Base-by-base conservation (phyloP, 2,888 invertebrate species). In the Tetragonisca angustula region DNA sequence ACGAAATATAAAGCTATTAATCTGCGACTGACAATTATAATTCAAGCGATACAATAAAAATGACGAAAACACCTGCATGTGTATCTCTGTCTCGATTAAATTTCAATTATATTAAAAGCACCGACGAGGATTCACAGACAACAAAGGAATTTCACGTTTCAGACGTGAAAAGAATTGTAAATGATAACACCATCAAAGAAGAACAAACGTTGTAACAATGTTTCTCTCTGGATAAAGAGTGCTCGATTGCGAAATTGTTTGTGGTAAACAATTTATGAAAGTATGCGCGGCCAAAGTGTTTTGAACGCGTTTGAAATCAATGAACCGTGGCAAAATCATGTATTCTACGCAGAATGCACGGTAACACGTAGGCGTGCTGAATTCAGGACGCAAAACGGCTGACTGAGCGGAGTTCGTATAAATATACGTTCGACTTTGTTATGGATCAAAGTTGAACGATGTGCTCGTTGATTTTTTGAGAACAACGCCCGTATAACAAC, bases 371-470 rank as follows among this genome's bases (percentile, higher is more conserved):
- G 64, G 64, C 32, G 54, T 36, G 6, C 21, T 36, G 54, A 70
- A 70, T 70, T 56, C 50, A 68, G 68, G 52, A 27, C 68, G 50
- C 68, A 24, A 68, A 50, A 50, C 43, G 56, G 52, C 13, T 50
- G 24, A 68, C 13, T 50, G 24, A 50, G 56, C 49, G 24, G 50
- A 68, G 1, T 69, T 69, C 3, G 15, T 13, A 13, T 65, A 65
- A 36, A 64, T 64, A 27, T 43, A 64, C 32, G 11, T 32, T 64
- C 64, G 36, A 64, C 21, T 32, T 64, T 36, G 32, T 36, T 64
- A 13, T 19, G 36, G 5, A 32, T 36, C 32, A 32, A 65, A n/a
- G n/a, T 65, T 65, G 65, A 15, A n/a, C 43, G 17, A n/a, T 43
- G 27, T 15, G 36, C 36, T n/a, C n/a, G 43, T 43, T 17, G 6